A percentile compares a stretch with the other conserved stretches of the same genome.
phyloP scores from a whole-genome alignment of 2,888 invertebrate species.

The Thyatira batis region DNA sequence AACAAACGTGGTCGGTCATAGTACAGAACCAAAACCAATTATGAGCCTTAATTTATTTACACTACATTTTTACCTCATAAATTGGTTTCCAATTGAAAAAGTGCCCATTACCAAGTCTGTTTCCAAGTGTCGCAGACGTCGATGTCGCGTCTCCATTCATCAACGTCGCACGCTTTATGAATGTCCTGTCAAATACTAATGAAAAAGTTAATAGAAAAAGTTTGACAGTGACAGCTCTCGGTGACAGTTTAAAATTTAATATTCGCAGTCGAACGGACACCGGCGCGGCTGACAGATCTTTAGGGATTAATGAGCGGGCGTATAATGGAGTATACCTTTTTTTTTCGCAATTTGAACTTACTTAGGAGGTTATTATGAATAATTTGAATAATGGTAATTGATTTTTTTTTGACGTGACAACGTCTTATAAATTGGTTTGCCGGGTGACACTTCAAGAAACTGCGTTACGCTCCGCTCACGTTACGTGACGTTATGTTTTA shows the following conservation, averaged over 20 bases:
- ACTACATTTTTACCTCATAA: too few species aligned
- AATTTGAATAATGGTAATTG: background rate
- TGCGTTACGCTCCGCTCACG: too few species aligned
- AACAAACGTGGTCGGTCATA: too few species aligned
- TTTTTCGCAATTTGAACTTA: background rate
- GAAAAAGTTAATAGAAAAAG: slow-evolving; percentile 80
- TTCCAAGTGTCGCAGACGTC: slow-evolving; percentile 30
- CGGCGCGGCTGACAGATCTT: slow-evolving; percentile 26
- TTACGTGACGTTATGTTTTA: too few species aligned
- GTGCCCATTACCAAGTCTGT: slow-evolving; percentile 28
- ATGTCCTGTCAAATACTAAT: slow-evolving; percentile 75
- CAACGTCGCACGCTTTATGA: slow-evolving; percentile 71
- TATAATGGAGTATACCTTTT: slow-evolving; percentile 8
- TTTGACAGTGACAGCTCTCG: slow-evolving; percentile 66
- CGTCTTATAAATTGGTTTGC: too few species aligned
- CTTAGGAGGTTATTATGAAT: background rate
- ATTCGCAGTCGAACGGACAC: slow-evolving; percentile 38
- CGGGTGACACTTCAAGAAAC: too few species aligned
- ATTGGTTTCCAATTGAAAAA: slow-evolving; percentile 13
- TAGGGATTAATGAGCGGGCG: slow-evolving; percentile 35
- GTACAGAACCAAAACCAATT: too few species aligned
- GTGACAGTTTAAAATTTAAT: slow-evolving; percentile 75
- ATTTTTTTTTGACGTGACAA: too few species aligned
- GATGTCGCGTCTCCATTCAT: slow-evolving; percentile 48
- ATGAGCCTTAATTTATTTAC: too few species aligned